Evolutionary conservation across 2,113 vertebrate species (phyloP).

Genomic region (Tursiops truncatus): DNA sequence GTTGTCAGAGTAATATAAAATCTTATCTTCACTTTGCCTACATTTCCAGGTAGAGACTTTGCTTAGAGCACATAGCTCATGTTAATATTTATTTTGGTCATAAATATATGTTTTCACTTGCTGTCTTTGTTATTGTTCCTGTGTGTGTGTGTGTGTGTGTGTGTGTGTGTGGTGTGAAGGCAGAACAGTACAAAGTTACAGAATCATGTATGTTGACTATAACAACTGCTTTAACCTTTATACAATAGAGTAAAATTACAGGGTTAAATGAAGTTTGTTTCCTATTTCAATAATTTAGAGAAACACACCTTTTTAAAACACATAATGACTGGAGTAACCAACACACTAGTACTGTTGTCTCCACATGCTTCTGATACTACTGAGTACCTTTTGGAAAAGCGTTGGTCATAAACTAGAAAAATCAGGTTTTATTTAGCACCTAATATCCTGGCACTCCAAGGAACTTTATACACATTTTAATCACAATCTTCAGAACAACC

Average conservation of each 20-base stretch:
- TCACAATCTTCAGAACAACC: not conserved
- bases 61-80: not conserved
- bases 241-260: not conserved
- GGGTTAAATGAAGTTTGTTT: not conserved
- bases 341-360: not conserved
- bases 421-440: not conserved
- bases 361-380: not conserved
- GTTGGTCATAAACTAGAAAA: not conserved
- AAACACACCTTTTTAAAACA: not conserved
- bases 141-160: too few species aligned
- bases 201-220: not conserved
- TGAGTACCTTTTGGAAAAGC: not conserved
- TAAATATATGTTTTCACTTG: not conserved
- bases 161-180: not conserved
- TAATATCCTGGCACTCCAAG: not conserved
- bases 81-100: not conserved
- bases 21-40: not conserved
- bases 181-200: not conserved
- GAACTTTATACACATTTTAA: not conserved
- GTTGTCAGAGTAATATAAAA: not conserved
- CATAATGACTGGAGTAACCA: not conserved
- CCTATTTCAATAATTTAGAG: not conserved
- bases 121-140: not conserved
- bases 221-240: not conserved
- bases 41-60: not conserved